Evolutionary conservation across 1,140 invertebrate genomes (phyloP), one percentile per base, ranked within the genome.

Genomic region (Delia radicum): DNA sequence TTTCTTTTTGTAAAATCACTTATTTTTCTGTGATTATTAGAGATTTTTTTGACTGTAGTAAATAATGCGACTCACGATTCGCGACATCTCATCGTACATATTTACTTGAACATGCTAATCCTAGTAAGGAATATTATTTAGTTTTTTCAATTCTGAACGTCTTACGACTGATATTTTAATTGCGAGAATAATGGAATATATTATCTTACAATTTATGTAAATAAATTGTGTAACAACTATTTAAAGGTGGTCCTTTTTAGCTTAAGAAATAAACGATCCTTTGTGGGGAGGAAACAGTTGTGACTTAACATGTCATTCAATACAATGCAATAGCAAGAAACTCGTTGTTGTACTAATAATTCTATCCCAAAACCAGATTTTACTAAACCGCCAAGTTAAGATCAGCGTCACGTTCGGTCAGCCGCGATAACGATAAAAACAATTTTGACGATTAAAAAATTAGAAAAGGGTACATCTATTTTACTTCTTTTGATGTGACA

Each of bases 351-450:
- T 48, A 15, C 42, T n/a, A 0, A 15, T 55, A 24, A 13, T 63
- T 27, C 21, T 15, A 63, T n/a, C 10, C 21, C 27, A 15, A 63
- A 71, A 71, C 67, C 33, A 21, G 67, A 71, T 71, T 71, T 21
- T 3, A 15, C 28, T 31, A 71, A 71, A 71, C 67, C 67, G 67
- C 67, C 12, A 33, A 31, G 27, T 71, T 71, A 21, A 29, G 33
- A 71, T 71, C 67, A 26, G 3, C 33, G 67, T 71, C 67, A 71
- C 67, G 67, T 71, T 71, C 18, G 67, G 67, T 71, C 28, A 71
- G 67, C 67, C 67, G 18, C 27, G 67, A 71, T 31, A 29, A 31
- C 67, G 28, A 33, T 28, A 10, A 37, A 71, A 71, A 33, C 10
- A 71, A 71, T 71, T 71, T 13, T n/a, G 31, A 63, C 73, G 2